Percentiles rank a stretch among this genome's conserved stretches.
Conservation (phyloP, 2,113 vertebrate species). For the Oostethus manadensis region DNA sequence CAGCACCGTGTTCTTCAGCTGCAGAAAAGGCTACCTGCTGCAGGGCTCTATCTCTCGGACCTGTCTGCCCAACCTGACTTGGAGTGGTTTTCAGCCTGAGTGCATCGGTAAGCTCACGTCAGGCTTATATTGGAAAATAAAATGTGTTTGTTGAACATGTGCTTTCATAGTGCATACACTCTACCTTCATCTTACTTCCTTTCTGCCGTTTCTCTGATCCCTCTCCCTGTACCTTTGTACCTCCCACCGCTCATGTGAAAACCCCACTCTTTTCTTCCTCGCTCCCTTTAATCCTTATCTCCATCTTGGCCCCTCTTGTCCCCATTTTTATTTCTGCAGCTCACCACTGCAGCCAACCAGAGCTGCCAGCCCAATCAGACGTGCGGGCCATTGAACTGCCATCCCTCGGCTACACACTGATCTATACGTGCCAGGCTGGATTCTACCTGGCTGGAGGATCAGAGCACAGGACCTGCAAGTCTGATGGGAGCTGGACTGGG, state of each 20-base stretch:
- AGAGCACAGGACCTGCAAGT: constrained; percentile 93
- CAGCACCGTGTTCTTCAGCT: constrained; percentile 86
- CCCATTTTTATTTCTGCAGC: constrained; percentile 59
- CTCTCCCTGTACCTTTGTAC: background rate
- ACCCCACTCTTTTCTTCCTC: background rate
- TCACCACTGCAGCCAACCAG: constrained; percentile 93
- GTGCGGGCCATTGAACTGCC: constrained; percentile 92
- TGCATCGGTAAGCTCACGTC: constrained; percentile 81
- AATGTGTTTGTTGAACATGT: background rate
- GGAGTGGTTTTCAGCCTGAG: constrained; percentile 90
- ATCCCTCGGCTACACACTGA: constrained; percentile 93
- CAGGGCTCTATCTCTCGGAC: constrained; percentile 94
- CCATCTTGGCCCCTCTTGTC: background rate
- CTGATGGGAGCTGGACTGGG: constrained; percentile 96
- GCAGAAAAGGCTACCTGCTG: constrained; percentile 92
- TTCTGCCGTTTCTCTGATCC: constrained; percentile 4
- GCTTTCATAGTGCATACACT: background rate
- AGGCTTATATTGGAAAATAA: background rate
- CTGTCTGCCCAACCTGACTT: constrained; percentile 94
- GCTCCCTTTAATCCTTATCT: constrained; percentile 7
- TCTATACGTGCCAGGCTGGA: constrained; percentile 93
- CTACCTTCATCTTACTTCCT: background rate
- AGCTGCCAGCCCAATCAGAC: constrained; percentile 85
- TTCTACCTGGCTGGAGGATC: constrained; percentile 93
- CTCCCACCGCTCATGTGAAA: constrained; percentile 7